Evolutionary conservation across 2,113 vertebrate species (phyloP).

Genomic region (Psilopogon haemacephalus): DNA sequence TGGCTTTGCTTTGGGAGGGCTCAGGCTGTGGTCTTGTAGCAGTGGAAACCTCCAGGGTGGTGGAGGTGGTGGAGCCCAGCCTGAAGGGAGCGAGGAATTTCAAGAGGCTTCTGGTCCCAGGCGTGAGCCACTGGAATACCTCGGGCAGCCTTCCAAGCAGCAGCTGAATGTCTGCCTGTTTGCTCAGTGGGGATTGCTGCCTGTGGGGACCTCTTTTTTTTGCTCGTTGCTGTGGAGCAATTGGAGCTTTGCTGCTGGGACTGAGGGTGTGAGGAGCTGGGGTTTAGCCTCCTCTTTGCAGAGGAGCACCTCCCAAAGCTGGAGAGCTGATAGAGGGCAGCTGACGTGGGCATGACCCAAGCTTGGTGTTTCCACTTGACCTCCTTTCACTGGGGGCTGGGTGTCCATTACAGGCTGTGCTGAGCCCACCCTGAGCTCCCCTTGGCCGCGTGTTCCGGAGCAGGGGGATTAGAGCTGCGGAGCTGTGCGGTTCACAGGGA

Average conservation of each 20-base stretch:
- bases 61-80: background rate
- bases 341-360: background rate
- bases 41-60: background rate
- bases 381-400: background rate
- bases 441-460: background rate
- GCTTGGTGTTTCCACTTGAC: background rate
- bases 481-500: background rate
- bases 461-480: constrained; percentile 38
- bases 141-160: constrained; percentile 11
- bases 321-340: background rate
- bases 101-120: background rate
- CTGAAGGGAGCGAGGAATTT: background rate
- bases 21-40: background rate
- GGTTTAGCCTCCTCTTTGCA: background rate
- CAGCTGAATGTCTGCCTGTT: background rate
- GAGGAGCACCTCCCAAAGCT: background rate
- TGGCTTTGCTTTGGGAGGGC: background rate
- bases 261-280: background rate
- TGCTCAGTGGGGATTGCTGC: background rate
- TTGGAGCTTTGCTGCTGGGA: background rate
- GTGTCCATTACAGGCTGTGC: constrained; percentile 20
- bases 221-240: background rate
- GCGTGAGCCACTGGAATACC: background rate
- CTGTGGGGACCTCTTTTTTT: background rate
- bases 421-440: background rate